A percentile compares a stretch with the other conserved stretches of the same genome.
Conservation (phyloP, 2,113 vertebrate genomes). For the Corythornis cristatus region DNA sequence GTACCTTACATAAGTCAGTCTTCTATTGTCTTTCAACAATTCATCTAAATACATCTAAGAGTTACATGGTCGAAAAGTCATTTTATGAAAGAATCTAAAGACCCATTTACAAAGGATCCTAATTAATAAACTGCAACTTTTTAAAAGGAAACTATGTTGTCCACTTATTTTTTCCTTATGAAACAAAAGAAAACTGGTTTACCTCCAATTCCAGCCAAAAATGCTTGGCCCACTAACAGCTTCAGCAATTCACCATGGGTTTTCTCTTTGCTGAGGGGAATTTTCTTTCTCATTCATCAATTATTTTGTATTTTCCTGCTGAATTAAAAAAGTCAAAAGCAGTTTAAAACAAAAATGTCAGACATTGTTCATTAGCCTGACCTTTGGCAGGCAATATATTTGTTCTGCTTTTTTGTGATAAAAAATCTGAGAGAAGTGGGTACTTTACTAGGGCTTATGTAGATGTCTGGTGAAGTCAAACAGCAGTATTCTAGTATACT, state of each 20-base stretch:
- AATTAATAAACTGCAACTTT: not conserved
- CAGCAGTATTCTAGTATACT: not conserved
- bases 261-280: not conserved
- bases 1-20: not conserved
- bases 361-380: conserved; percentile 14
- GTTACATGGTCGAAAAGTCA: not conserved
- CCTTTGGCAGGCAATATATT: conserved; percentile 13
- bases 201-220: not conserved
- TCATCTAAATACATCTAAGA: not conserved
- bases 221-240: not conserved
- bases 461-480: conserved; percentile 36
- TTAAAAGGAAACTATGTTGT: not conserved
- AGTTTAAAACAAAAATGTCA: conserved; percentile 10
- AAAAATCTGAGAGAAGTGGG: conserved; percentile 6
- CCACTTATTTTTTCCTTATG: not conserved
- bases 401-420: not conserved
- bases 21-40: not conserved
- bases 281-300: conserved; percentile 22
- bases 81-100: not conserved
- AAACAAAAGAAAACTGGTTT: not conserved
- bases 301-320: conserved; percentile 21
- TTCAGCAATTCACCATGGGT: not conserved
- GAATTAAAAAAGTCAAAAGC: not conserved
- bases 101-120: not conserved
- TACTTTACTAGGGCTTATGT: conserved; percentile 2